phyloP scores from a whole-genome alignment of 2,888 invertebrate species.

The Caenorhabditis sp. region DNA sequence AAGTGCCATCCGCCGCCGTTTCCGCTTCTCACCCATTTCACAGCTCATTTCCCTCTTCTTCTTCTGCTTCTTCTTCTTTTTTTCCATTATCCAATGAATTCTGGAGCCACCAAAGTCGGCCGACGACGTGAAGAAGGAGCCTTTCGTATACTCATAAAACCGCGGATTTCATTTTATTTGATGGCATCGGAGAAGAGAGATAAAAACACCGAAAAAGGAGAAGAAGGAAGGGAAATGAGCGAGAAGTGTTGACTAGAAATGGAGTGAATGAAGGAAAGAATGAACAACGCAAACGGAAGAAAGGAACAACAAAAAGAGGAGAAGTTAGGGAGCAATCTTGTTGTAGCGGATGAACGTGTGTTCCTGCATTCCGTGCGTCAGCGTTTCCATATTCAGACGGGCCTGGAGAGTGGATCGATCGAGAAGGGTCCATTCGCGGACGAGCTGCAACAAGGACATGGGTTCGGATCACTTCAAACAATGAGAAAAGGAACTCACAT shows the following conservation, averaged over 20 bases:
- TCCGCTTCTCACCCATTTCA: slow-evolving; percentile 20
- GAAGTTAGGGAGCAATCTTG: slow-evolving; percentile 65
- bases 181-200: slow-evolving; percentile 21
- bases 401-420: slow-evolving; percentile 79
- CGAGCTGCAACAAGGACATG: slow-evolving; percentile 77
- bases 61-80: too few species aligned
- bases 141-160: slow-evolving; percentile 45
- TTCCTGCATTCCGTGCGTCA: slow-evolving; percentile 82
- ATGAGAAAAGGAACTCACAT: slow-evolving; percentile 79
- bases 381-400: slow-evolving; percentile 81
- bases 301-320: slow-evolving; percentile 3
- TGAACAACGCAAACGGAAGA: too few species aligned
- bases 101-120: slow-evolving; percentile 9
- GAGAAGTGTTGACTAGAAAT: slow-evolving; percentile 57
- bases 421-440: slow-evolving; percentile 82
- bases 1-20: slow-evolving; percentile 23
- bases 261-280: slow-evolving; percentile 22
- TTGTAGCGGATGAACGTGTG: slow-evolving; percentile 76
- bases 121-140: too few species aligned
- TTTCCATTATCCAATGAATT: slow-evolving; percentile 41
- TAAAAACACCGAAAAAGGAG: slow-evolving; percentile 5
- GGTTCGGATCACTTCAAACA: too few species aligned
- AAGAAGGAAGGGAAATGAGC: background rate
- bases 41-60: slow-evolving; percentile 40
- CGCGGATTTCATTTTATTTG: slow-evolving; percentile 39